A percentile compares a stretch with the other conserved stretches of the same genome.
These are phyloP conservation scores for Diploscapter pachys DNA, from an alignment of 1,140 invertebrate species.

Conservation along the genomic window DNA sequence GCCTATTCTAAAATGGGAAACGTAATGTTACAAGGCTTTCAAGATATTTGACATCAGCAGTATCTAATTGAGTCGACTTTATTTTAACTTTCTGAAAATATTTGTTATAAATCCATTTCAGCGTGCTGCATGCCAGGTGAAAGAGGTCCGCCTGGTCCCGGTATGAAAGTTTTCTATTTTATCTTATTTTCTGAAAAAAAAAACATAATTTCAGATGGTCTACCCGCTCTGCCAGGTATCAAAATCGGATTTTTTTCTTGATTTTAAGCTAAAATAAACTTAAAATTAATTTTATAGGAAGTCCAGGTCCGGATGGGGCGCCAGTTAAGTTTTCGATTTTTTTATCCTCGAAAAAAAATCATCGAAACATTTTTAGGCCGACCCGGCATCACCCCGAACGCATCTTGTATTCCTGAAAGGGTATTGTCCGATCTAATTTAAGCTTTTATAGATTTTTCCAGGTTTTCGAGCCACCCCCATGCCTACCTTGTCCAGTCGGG, in stretches of 20 bases:
- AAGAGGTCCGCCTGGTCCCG: slow-evolving; percentile 46
- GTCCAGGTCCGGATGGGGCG: slow-evolving; percentile 55
- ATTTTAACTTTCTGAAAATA: too few species aligned
- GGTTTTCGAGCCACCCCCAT: slow-evolving; percentile 57
- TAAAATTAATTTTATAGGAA: slow-evolving; percentile 20
- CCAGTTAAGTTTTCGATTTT: slow-evolving; percentile 9
- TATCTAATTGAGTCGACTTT: too few species aligned
- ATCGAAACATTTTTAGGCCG: slow-evolving; percentile 30
- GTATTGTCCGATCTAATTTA: slow-evolving; percentile 1
- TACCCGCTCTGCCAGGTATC: slow-evolving; percentile 46
- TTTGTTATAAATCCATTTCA: slow-evolving; percentile 29
- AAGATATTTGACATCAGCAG: too few species aligned
- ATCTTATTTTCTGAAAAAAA: too few species aligned
- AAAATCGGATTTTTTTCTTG: too few species aligned
- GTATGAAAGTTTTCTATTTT: too few species aligned
- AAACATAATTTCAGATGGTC: slow-evolving; percentile 38
- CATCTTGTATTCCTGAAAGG: slow-evolving; percentile 57
- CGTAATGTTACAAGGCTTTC: too few species aligned
- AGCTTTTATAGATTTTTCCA: too few species aligned
- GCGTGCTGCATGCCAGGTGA: slow-evolving; percentile 56
- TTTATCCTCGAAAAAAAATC: too few species aligned
- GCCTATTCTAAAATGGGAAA: too few species aligned
- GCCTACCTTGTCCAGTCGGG: slow-evolving; percentile 57
- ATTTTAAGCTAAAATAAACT: too few species aligned
- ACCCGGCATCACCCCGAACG: slow-evolving; percentile 57